Evolutionary conservation across 2,113 vertebrate species (phyloP), one percentile per base, ranked within the genome.

Genomic region (Macquaria australasica): DNA sequence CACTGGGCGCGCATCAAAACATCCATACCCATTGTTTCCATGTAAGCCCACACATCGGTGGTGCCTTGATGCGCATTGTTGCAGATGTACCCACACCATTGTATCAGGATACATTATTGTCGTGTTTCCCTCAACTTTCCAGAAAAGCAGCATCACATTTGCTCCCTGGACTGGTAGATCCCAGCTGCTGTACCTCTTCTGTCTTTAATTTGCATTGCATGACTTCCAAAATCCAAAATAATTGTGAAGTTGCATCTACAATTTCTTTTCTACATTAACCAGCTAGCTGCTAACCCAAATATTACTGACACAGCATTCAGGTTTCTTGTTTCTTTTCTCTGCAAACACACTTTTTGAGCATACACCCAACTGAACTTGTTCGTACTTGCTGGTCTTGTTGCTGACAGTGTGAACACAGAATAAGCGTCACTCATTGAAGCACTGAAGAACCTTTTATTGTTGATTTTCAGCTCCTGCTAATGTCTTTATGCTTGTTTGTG

Each of bases 391-490:
- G 56, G 48, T 45, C 18, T 62, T 1, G 74, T 56, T 85, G 75
- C 82, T 83, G 59, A 9, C 67, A 70, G 77, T 75, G 63, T 87
- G 79, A 83, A 83, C 51, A 8, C 41, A 80, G 14, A 39, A 18
- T 20, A 23, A 23, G 20, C 66, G 25, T 74, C 71, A n/a, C 43
- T 66, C 45, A 34, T 3, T 25, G 14, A 71, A 71, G 16, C 71
- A 37, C 56, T 64, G 67, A 68, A 68, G 45, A 73, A 77, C 71
- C 56, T 75, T 53, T 69, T 73, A n/a, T 62, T 60, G 43, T 67
- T 68, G 34, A 43, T 63, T 81, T 83, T 34, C 28, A 77, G 63
- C 79, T 66, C 16, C 41, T 12, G 31, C 56, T 89, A 21, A 69
- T 8, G 25, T 86, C 53, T 74, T 37, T 89, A 1, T 60, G 73